Evolutionary conservation across 2,113 vertebrate genomes (phyloP).

Genomic region (Geococcyx californianus): DNA sequence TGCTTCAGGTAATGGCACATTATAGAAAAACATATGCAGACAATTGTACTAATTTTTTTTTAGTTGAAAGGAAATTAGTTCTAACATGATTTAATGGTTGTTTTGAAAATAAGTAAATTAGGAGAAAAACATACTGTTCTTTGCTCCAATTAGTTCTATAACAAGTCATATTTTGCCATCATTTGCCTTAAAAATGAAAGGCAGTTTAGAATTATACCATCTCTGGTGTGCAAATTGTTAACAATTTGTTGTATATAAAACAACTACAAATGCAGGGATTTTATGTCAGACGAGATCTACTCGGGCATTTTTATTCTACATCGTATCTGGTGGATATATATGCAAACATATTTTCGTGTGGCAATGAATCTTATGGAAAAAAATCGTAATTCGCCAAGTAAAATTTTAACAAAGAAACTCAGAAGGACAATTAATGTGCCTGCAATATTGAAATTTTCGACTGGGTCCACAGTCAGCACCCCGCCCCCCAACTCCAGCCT

Average conservation of each 20-base stretch:
- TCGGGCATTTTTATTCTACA: conserved; percentile 12
- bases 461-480: not conserved
- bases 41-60: not conserved
- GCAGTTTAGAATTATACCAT: conserved; percentile 2
- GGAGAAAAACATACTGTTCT: not conserved
- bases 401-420: conserved; percentile 9
- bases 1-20: not conserved
- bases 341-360: not conserved
- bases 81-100: not conserved
- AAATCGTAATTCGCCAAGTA: not conserved
- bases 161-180: not conserved
- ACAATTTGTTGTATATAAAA: conserved; percentile 17
- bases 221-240: conserved; percentile 51
- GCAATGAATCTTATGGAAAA: not conserved
- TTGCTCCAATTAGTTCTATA: not conserved
- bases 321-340: not conserved
- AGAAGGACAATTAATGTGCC: not conserved
- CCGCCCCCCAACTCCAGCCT: not conserved
- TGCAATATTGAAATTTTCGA: conserved; percentile 23
- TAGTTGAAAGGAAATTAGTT: not conserved
- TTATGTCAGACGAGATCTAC: not conserved
- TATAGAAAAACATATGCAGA: conserved; percentile 9
- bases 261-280: conserved; percentile 38
- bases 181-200: conserved; percentile 8
- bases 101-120: conserved; percentile 8